Evolutionary conservation across 2,113 vertebrate genomes (phyloP).

Genomic region (Coracopsis vasa): DNA sequence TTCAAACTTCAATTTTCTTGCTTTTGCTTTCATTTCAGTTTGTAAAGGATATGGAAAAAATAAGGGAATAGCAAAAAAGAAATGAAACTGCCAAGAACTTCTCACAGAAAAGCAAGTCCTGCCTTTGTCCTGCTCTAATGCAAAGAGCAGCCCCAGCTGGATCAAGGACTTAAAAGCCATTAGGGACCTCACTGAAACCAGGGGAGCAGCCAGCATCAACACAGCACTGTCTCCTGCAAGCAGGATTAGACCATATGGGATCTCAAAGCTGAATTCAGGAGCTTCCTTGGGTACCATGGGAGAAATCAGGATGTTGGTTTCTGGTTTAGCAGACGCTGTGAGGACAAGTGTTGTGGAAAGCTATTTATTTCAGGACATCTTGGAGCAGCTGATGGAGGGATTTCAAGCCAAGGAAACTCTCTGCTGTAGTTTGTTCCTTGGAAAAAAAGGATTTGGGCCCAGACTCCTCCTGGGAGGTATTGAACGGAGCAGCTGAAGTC

Average conservation of each 20-base stretch:
- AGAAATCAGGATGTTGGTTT: neutral
- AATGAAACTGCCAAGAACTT: neutral
- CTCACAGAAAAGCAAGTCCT: neutral
- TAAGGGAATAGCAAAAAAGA: rapidly evolving
- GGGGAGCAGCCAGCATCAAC: neutral
- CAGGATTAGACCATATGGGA: neutral
- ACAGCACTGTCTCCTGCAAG: neutral
- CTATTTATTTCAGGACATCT: neutral
- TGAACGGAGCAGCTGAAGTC: neutral
- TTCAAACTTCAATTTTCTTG: neutral
- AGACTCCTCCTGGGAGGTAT: neutral
- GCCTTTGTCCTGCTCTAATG: neutral
- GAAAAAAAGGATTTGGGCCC: neutral
- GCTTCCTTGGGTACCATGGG: neutral
- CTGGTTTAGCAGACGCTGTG: neutral
- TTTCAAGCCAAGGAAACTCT: neutral
- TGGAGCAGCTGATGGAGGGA: neutral
- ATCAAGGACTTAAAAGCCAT: neutral
- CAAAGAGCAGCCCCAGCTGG: neutral
- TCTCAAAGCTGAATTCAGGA: neutral
- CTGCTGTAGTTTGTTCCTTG: neutral
- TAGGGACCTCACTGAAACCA: neutral
- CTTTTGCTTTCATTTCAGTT: neutral
- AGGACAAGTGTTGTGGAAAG: neutral
- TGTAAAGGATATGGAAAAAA: neutral